Base-by-base conservation (phyloP, 92 coral and sea anemone genomes). In the Nematostella vectensis region DNA sequence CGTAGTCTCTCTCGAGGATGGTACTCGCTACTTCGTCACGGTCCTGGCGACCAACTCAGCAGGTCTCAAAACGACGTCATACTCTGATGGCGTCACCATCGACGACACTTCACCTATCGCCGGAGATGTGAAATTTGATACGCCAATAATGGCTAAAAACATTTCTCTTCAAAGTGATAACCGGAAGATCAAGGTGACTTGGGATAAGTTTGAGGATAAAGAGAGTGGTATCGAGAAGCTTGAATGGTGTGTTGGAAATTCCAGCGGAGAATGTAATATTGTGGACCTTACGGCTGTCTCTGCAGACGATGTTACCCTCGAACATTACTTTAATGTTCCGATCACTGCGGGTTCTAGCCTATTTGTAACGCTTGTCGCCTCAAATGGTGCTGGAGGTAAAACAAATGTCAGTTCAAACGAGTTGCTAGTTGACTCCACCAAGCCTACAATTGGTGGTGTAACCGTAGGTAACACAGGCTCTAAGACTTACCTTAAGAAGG, bases 31-130 rank as follows among this genome's bases (percentile, higher is more conserved):
- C 61, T 91, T 57, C 70, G 75, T 82, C 53, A 86, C 93, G 20
- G 88, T 91, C 15, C 82, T 76, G 29, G 98, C 96, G 37, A 74
- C 65, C 21, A 91, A 91, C 64, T 91, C 78, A 29, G 98, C 93
- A 47, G 93, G 98, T 21, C 67, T 78, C 36, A 76, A 78, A n/a
- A 57, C 67, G 44, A 48, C 65, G 9, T 63, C 82, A 29, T 86
- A 65, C 18, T 91, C 98, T 2, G 83, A 80, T 66, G 96, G 98
- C 1, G 70, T 91, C 17, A 63, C 76, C 27, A 40, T 91, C 0
- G 98, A 91, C 49, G 50, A 59, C 29, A 86, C 79, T 48, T 85
- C 95, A 16, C 88, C 98, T 30, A 25, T 25, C 27, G 31, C 69
- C 20, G 80, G 76, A 1, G 58, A 73, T 1, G 59, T 84, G 27